Evolutionary conservation across 2,888 invertebrate genomes (phyloP), one percentile per base, ranked within the genome.

Genomic region (Invenusta paracnida): DNA sequence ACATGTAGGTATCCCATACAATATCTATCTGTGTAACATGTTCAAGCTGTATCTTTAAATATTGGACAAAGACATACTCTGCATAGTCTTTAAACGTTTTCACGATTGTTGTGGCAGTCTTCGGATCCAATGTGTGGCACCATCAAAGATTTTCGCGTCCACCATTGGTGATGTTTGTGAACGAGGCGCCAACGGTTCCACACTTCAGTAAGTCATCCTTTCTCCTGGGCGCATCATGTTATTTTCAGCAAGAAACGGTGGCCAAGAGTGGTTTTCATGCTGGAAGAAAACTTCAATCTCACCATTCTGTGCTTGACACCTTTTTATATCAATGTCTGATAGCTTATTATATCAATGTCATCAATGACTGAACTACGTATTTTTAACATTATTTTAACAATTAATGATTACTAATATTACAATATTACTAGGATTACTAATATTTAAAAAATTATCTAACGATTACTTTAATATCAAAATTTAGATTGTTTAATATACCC

Each of bases 1-100:
- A n/a, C n/a, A 67, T 0, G 84, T 88, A 88, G 30, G 13, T 83
- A 85, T 88, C 88, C 87, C 84, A 88, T 1, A 87, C 85, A 29
- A 87, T 30, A 67, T 88, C 88, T 5, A 88, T 1, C 30, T 88
- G 83, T 0, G 73, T 66, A 5, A 81, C 81, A 11, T 81, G 67
- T 11, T 29, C 11, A 17, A 88, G 81, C 48, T 88, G 87, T 11
- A 30, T 25, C 48, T 73, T 11, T 13, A 86, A 30, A 30, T 87
- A 87, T 73, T 87, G 87, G 0, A 87, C 27, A 29, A 87, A 87
- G 25, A 87, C 81, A 5, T 29, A 31, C 17, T 48, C 23, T 1
- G 87, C 86, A 86, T 87, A 88, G 0, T 88, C 87, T n/a, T 86
- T 48, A 17, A 48, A 11, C 5, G 5, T 48, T 48, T 48, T 48